phyloP scores from a whole-genome alignment of 2,888 invertebrate genomes.

The Drosophila helvetica region DNA sequence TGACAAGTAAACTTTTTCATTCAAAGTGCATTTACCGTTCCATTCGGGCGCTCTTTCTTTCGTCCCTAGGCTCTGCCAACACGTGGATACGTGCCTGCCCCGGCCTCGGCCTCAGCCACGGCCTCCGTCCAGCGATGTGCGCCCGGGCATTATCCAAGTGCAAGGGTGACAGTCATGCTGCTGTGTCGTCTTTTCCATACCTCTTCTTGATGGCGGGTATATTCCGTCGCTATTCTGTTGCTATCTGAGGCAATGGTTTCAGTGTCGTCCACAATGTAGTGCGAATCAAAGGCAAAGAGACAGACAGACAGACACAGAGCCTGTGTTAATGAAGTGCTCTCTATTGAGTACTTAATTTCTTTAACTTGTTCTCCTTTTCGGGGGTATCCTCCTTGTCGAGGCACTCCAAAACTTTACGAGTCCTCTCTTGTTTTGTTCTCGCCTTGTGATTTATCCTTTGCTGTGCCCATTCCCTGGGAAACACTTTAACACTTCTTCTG shows the following conservation, averaged over 20 bases:
- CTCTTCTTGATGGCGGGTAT: neutral
- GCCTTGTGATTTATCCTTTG: constrained; percentile 7
- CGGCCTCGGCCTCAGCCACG: neutral
- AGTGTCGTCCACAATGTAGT: neutral
- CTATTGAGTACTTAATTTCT: neutral
- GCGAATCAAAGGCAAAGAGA: neutral
- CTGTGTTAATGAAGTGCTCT: no score
- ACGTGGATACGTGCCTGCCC: constrained; percentile 44
- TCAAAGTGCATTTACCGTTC: constrained; percentile 45
- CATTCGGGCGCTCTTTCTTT: neutral
- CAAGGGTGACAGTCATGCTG: constrained; percentile 9
- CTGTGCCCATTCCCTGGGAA: constrained; percentile 1
- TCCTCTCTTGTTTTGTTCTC: constrained; percentile 22
- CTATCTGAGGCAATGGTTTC: neutral
- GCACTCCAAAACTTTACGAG: constrained; percentile 16
- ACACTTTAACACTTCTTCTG: constrained; percentile 29
- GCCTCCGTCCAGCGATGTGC: constrained; percentile 18
- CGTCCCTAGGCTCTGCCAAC: constrained; percentile 23
- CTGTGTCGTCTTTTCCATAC: neutral
- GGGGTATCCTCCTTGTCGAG: constrained; percentile 17
- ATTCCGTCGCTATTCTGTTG: neutral
- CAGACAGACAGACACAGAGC: no score
- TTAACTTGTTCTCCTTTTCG: no score
- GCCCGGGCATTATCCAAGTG: constrained; percentile 13
- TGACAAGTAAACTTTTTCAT: constrained; percentile 36